Evolutionary conservation across 2,797 vertebrate species (phyloP).

Genomic region (Catostomus latipinnis): DNA sequence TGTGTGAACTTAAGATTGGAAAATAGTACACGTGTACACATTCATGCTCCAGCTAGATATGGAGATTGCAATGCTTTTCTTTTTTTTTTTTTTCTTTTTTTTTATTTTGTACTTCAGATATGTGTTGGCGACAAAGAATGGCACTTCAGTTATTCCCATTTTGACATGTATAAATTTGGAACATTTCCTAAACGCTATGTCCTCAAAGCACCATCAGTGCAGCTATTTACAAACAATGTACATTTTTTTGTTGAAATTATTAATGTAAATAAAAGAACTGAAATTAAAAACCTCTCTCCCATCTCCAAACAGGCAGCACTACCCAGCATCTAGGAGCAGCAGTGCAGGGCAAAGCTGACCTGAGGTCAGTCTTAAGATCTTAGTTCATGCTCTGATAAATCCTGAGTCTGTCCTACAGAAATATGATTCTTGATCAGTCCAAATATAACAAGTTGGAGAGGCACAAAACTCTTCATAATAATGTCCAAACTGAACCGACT

Average conservation of each 20-base stretch:
- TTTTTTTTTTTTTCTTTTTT: not conserved
- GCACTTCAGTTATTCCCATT: constrained; percentile 68
- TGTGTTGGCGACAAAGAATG: constrained; percentile 53
- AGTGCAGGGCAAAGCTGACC: constrained; percentile 23
- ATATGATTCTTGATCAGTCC: constrained; percentile 27
- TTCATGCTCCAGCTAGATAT: constrained; percentile 53
- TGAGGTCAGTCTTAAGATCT: constrained; percentile 29
- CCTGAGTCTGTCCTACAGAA: constrained; percentile 16
- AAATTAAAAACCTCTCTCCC: constrained; percentile 32
- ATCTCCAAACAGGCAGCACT: constrained; percentile 42
- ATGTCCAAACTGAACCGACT: constrained; percentile 43
- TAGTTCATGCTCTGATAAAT: not conserved
- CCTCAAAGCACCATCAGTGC: constrained; percentile 59
- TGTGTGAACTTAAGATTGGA: constrained; percentile 59
- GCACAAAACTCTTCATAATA: constrained; percentile 9
- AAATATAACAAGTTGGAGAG: not conserved
- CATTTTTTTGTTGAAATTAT: constrained; percentile 54
- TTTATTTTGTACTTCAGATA: constrained; percentile 23
- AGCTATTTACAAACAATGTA: constrained; percentile 69
- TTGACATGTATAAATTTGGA: constrained; percentile 59
- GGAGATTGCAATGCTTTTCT: constrained; percentile 44
- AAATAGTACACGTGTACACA: constrained; percentile 57
- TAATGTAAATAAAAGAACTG: constrained; percentile 50
- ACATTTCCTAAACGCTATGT: constrained; percentile 50
- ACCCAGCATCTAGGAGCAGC: constrained; percentile 4